Percentiles rank a stretch among this genome's conserved stretches.
Evolutionary conservation across 2,888 invertebrate genomes (phyloP).

Genomic region (Meandrusa payeni): DNA sequence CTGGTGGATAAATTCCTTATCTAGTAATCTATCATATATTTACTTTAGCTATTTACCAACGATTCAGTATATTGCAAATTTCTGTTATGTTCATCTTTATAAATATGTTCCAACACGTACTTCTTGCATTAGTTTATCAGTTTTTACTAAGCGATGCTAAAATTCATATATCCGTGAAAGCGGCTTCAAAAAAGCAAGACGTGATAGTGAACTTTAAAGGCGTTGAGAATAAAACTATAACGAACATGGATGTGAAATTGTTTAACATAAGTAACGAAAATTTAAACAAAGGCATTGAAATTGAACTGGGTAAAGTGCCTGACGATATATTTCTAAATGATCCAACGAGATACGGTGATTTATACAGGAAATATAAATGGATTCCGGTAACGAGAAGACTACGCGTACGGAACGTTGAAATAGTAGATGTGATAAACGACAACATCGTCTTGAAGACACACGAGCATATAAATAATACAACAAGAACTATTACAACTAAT

Average conservation of each 20-base stretch:
- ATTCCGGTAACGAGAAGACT: slow-evolving; percentile 43
- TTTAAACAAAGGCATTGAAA: slow-evolving; percentile 46
- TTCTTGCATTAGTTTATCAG: background rate
- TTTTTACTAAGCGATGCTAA: slow-evolving; percentile 32
- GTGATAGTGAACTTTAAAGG: slow-evolving; percentile 38
- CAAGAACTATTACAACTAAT: slow-evolving; percentile 34
- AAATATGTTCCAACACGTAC: background rate
- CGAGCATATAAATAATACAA: slow-evolving; percentile 50
- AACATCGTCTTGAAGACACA: slow-evolving; percentile 39
- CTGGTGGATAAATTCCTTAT: background rate
- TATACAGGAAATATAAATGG: slow-evolving; percentile 54
- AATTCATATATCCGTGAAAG: slow-evolving; percentile 44
- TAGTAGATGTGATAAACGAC: slow-evolving; percentile 45
- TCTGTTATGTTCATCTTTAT: background rate
- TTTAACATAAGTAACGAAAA: slow-evolving; percentile 54
- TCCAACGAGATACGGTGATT: slow-evolving; percentile 50
- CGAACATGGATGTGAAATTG: slow-evolving; percentile 44
- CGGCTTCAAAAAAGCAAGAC: slow-evolving; percentile 36
- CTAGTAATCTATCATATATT: slow-evolving; percentile 1
- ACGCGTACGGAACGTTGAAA: slow-evolving; percentile 37
- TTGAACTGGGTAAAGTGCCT: slow-evolving; percentile 52
- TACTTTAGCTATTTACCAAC: background rate
- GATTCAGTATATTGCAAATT: background rate
- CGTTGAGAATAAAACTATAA: slow-evolving; percentile 44
- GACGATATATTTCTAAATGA: slow-evolving; percentile 53